A percentile compares a stretch with the other conserved stretches of the same genome.
These are phyloP conservation scores for Dasyurus viverrinus DNA, from an alignment of 2,113 vertebrate species.

Conservation along the genomic window DNA sequence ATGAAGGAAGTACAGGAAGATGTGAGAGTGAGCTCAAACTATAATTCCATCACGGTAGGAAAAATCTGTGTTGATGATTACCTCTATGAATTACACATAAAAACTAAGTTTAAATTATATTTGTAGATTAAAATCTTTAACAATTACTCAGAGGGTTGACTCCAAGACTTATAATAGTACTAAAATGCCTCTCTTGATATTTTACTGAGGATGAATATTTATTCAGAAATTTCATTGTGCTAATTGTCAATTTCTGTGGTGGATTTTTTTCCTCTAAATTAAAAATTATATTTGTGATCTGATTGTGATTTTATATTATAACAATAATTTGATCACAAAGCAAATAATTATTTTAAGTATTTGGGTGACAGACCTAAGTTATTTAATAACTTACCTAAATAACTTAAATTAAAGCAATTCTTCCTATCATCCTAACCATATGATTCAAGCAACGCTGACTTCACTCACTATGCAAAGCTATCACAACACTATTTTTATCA, in stretches of 20 bases:
- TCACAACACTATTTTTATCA: neutral
- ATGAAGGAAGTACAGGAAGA: neutral
- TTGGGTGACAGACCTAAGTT: neutral
- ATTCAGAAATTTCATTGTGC: neutral
- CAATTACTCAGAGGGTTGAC: neutral
- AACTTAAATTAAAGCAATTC: neutral
- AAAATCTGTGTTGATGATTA: neutral
- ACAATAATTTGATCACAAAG: neutral
- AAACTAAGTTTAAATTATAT: neutral
- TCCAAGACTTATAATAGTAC: neutral
- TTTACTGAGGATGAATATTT: neutral
- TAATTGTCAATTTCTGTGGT: neutral
- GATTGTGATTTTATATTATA: no score
- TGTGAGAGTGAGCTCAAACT: neutral
- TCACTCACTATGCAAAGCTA: neutral
- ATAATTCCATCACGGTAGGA: neutral
- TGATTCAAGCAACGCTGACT: neutral
- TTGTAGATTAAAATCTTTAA: neutral
- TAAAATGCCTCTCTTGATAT: neutral
- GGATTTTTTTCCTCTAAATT: neutral
- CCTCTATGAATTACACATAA: neutral
- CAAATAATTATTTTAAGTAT: neutral
- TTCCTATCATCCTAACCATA: neutral
- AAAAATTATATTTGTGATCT: neutral
- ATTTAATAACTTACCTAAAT: neutral